A percentile compares a stretch with the other conserved stretches of the same genome.
Evolutionary conservation across 1,140 invertebrate genomes (phyloP).

Genomic region (Sycophaga agraensis): DNA sequence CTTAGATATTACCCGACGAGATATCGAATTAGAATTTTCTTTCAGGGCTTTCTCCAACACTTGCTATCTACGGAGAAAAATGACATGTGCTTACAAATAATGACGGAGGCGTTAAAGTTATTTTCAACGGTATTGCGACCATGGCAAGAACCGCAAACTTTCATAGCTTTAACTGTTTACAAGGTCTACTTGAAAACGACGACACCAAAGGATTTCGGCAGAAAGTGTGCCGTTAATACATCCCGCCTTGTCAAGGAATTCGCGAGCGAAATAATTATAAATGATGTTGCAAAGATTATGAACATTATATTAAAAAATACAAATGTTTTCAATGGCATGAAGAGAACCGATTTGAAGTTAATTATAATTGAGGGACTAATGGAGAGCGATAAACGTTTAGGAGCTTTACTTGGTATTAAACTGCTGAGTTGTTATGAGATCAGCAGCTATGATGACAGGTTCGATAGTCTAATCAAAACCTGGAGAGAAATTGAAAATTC

Average conservation of each 20-base stretch:
- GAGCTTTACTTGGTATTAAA: neutral
- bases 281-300: neutral
- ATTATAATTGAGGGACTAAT: neutral
- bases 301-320: neutral
- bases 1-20: neutral
- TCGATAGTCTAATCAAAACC: neutral
- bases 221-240: neutral
- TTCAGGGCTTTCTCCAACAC: neutral
- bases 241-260: neutral
- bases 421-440: neutral
- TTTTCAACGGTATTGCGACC: neutral
- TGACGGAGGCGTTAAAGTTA: neutral
- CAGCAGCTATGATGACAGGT: neutral
- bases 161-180: neutral
- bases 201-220: slow-evolving; percentile 11
- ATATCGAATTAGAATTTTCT: neutral
- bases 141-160: neutral
- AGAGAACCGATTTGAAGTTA: neutral
- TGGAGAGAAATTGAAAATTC: neutral
- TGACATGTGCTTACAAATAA: neutral
- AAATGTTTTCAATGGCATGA: neutral
- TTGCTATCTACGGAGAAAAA: neutral
- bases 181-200: neutral
- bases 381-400: neutral
- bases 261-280: slow-evolving; percentile 1